Base-by-base conservation (phyloP, 2,888 invertebrate species). In the Mesopsocus fuscifrons region DNA sequence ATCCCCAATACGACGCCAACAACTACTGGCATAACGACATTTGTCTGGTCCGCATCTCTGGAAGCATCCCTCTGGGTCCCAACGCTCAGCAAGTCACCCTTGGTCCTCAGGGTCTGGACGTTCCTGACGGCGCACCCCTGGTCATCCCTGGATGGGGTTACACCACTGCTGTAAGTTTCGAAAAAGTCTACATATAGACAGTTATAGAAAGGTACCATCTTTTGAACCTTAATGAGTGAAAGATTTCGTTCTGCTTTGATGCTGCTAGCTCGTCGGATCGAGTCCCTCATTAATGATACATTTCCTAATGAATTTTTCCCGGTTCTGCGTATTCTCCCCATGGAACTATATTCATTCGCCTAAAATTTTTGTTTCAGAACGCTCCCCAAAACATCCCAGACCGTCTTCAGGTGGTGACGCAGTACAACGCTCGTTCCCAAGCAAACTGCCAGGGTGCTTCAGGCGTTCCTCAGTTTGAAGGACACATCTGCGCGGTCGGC, bases 121-220 rank as follows among this genome's bases (percentile, higher is more conserved):
- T 38, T 38, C 17, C 17, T 21, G 38, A 38, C n/a, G 38, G 38
- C 13, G 38, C 15, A 20, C 5, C 38, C 8, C 3, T 38, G 4
- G 8, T 18, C 6, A 38, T 38, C 11, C 17, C 38, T 17, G 38
- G 38, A 18, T 38, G 38, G 38, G 38, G 38, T 3, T 38, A 38
- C 21, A 17, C 18, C 17, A 18, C 6, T 18, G 20, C 38, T 38
- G 38, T 38, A 38, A 38, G 38, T 34, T n/a, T n/a, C n/a, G n/a
- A n/a, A n/a, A n/a, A n/a, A n/a, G n/a, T n/a, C n/a, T n/a, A n/a
- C n/a, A n/a, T n/a, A n/a, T n/a, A n/a, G n/a, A n/a, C n/a, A n/a
- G n/a, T n/a, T n/a, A n/a, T n/a, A n/a, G n/a, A n/a, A n/a, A n/a
- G n/a, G n/a, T n/a, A n/a, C n/a, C n/a, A n/a, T n/a, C n/a, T n/a